Evolutionary conservation across 1,140 invertebrate species (phyloP).

Genomic region (Panonychus citri): DNA sequence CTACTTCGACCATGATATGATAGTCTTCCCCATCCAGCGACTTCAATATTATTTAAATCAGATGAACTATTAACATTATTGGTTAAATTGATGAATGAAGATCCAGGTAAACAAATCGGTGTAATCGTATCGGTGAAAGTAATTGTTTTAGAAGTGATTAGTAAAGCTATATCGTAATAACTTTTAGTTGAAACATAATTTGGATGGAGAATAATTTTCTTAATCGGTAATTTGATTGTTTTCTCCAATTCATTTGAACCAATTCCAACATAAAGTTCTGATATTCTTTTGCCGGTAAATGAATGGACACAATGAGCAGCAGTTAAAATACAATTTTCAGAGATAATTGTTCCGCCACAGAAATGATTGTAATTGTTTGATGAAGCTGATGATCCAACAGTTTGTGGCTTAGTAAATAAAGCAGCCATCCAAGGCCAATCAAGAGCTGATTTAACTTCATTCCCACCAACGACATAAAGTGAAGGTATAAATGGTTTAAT

Average conservation of each 20-base stretch:
- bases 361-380: not conserved
- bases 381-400: not conserved
- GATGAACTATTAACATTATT: too few relatives aligned
- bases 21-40: slow-evolving; percentile 8
- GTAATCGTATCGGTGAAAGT: not conserved
- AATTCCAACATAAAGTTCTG: not conserved
- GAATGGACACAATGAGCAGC: slow-evolving; percentile 19
- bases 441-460: slow-evolving; percentile 36
- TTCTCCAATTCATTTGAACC: not conserved
- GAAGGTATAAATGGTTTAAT: not conserved
- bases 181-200: not conserved
- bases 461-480: slow-evolving; percentile 40
- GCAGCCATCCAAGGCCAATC: slow-evolving; percentile 54
- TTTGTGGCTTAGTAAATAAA: not conserved
- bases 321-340: slow-evolving; percentile 36
- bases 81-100: not conserved
- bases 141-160: not conserved
- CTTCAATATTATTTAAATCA: not conserved
- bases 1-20: slow-evolving; percentile 42
- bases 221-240: not conserved
- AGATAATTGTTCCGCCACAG: slow-evolving; percentile 64
- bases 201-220: not conserved
- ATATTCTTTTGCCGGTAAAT: not conserved
- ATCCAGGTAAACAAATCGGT: slow-evolving; percentile 2
- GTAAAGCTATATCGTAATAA: slow-evolving; percentile 7